A percentile compares a stretch with the other conserved stretches of the same genome.
Conservation (phyloP, 53 echinoderm and acorn worm genomes). For the Arbacia lixula region DNA sequence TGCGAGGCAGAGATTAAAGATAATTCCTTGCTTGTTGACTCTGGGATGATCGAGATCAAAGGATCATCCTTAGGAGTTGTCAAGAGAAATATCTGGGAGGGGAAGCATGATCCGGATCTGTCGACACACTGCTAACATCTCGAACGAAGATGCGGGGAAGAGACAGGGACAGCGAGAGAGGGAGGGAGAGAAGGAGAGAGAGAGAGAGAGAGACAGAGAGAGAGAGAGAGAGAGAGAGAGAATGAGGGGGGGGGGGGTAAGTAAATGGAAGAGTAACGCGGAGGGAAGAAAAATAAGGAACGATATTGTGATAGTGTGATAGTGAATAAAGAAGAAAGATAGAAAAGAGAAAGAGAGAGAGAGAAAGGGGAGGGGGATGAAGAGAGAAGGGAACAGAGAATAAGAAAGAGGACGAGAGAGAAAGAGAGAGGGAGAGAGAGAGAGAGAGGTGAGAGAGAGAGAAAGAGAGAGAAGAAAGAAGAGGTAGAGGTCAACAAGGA, state of each 20-base stretch:
- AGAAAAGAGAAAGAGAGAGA: not conserved
- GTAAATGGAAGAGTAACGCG: not conserved
- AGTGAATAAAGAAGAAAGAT: not conserved
- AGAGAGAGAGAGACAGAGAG: not conserved
- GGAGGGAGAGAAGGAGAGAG: not conserved
- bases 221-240: not conserved
- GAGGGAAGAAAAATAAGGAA: not conserved
- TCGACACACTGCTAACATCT: slow-evolving; percentile 21
- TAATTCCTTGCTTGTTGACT: slow-evolving; percentile 42
- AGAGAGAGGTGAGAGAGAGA: not conserved
- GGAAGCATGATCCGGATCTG: slow-evolving; percentile 4
- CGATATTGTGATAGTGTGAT: not conserved
- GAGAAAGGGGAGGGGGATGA: not conserved
- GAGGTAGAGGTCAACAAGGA: no score
- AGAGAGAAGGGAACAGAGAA: not conserved
- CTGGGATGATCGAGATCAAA: slow-evolving; percentile 17
- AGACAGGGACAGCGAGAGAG: not conserved
- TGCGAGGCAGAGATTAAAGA: slow-evolving; percentile 6
- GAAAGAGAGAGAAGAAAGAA: not conserved
- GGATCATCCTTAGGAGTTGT: slow-evolving; percentile 25
- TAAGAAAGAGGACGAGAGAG: not conserved
- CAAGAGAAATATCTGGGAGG: slow-evolving; percentile 30
- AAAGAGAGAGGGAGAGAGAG: not conserved
- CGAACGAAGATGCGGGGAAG: not conserved
- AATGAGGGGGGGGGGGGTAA: not conserved